A percentile compares a stretch with the other conserved stretches of the same genome.
Evolutionary conservation across 2,888 invertebrate genomes (phyloP).

Genomic region (Eurytoma californica): DNA sequence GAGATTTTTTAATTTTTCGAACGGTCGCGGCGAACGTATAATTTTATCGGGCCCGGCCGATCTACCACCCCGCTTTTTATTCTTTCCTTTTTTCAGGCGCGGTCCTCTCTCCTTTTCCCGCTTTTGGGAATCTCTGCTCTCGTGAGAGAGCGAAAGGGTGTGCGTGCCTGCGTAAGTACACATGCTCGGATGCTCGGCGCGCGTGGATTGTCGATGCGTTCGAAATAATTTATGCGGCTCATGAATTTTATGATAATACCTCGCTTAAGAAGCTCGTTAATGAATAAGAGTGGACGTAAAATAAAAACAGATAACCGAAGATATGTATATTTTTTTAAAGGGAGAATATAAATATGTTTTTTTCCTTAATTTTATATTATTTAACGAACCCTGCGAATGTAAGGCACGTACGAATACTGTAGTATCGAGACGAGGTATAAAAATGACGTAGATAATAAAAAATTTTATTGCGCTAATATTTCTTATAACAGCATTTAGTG

Average conservation of each 20-base stretch:
- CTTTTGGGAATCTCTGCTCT: conserved; percentile 47
- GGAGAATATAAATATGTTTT: conserved; percentile 32
- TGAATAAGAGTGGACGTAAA: conserved; percentile 53
- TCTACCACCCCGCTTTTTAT: conserved; percentile 60
- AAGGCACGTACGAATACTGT: conserved; percentile 1
- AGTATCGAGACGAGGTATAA: conserved; percentile 22
- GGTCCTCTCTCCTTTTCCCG: conserved; percentile 9
- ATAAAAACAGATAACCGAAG: conserved; percentile 44
- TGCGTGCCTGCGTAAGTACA: not conserved
- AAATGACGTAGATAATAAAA: conserved; percentile 41
- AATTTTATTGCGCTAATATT: conserved; percentile 52
- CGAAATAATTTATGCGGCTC: conserved; percentile 52
- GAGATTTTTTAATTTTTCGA: conserved; percentile 70
- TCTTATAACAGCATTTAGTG: conserved; percentile 42
- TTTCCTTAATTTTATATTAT: conserved; percentile 37
- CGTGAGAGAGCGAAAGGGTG: not conserved
- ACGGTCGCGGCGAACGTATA: conserved; percentile 68
- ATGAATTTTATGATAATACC: conserved; percentile 56
- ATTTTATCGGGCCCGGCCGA: conserved; percentile 72
- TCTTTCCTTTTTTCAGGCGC: not conserved
- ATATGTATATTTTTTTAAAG: conserved; percentile 40
- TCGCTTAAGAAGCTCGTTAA: conserved; percentile 54
- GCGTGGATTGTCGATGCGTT: conserved; percentile 34
- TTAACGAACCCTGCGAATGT: conserved; percentile 40
- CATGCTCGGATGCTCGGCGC: not conserved